Percentiles rank a stretch among this genome's conserved stretches.
phyloP scores from a whole-genome alignment of 2,888 invertebrate species.

The Subacronicta megacephala region DNA sequence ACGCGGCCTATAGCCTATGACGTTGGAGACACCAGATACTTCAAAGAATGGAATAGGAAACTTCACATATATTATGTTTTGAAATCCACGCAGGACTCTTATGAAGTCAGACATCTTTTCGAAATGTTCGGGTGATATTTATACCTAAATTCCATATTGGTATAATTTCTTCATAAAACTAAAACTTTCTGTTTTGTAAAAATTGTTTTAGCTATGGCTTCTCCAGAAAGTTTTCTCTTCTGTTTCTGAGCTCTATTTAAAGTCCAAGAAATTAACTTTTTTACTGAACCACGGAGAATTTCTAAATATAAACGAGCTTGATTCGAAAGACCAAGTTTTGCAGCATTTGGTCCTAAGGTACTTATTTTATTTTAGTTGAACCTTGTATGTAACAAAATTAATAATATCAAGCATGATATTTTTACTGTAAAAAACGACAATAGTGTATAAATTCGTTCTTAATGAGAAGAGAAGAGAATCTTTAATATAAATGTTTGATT shows the following conservation, averaged over 20 bases:
- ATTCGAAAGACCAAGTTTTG: background rate
- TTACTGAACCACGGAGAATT: background rate
- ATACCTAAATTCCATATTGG: too few species aligned
- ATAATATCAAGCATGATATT: constrained; percentile 3
- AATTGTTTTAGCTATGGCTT: background rate
- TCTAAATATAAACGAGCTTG: background rate
- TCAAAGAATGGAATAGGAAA: too few species aligned
- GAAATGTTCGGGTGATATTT: too few species aligned
- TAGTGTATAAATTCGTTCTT: too few species aligned
- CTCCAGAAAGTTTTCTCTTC: background rate
- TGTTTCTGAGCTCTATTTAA: background rate
- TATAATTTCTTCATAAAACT: background rate
- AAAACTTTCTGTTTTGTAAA: background rate
- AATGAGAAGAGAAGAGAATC: too few species aligned
- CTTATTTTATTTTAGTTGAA: background rate
- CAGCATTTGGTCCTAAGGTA: background rate
- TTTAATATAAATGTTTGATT: too few species aligned
- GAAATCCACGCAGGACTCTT: too few species aligned
- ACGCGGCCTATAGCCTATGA: too few species aligned
- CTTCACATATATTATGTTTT: too few species aligned
- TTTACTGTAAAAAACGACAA: constrained; percentile 5
- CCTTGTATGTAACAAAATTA: background rate
- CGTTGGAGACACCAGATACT: too few species aligned
- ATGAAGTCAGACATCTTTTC: too few species aligned
- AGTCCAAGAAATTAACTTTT: background rate